Percentiles rank a stretch among this genome's conserved stretches.
These are phyloP conservation scores for Otus sunia DNA, from an alignment of 2,113 vertebrate species.

Conservation along the genomic window DNA sequence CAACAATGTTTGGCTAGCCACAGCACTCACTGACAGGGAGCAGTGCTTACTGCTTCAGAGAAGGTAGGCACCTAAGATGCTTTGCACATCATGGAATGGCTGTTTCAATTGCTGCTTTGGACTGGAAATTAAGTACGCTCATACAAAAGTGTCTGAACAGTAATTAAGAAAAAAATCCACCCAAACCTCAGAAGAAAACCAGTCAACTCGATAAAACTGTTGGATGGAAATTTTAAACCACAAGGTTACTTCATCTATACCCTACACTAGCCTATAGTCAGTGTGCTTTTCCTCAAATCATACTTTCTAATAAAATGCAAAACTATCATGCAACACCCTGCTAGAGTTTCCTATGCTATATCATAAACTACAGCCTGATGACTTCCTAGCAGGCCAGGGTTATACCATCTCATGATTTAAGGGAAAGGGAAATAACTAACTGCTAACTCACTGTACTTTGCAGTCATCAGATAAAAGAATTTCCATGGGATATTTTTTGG, in stretches of 20 bases:
- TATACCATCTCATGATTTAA: conserved; percentile 12
- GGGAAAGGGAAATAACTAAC: conserved; percentile 53
- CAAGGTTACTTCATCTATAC: not conserved
- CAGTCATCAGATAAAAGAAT: conserved; percentile 52
- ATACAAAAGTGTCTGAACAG: not conserved
- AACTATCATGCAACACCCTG: not conserved
- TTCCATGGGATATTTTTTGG: conserved; percentile 50
- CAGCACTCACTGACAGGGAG: not conserved
- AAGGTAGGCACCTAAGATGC: not conserved
- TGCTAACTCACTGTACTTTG: conserved; percentile 22
- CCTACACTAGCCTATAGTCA: too few species aligned
- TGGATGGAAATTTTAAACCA: not conserved
- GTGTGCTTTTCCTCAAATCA: not conserved
- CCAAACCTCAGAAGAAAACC: not conserved
- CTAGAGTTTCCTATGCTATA: not conserved
- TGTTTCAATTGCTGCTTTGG: not conserved
- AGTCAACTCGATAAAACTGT: not conserved
- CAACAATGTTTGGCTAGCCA: not conserved
- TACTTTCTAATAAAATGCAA: not conserved
- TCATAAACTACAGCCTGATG: not conserved
- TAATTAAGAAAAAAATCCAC: not conserved
- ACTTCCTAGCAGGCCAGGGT: not conserved
- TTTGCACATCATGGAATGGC: not conserved
- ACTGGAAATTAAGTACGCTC: not conserved
- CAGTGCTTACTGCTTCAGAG: not conserved